Evolutionary conservation across 2,113 vertebrate species (phyloP), one percentile per base, ranked within the genome.

Genomic region (Bujurquina vittata): DNA sequence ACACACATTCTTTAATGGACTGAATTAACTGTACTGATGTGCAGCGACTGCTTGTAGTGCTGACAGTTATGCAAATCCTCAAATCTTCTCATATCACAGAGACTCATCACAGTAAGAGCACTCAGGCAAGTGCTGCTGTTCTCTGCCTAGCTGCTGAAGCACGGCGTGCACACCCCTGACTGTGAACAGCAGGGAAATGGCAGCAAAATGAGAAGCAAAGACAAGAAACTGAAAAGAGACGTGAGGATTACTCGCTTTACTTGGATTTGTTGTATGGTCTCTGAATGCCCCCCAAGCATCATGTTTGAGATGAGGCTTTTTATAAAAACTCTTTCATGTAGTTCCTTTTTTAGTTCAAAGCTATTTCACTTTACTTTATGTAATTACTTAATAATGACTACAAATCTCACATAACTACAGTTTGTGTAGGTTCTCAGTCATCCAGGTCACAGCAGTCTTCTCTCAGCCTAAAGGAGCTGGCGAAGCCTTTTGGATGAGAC

Each of bases 181-280:
- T 10, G 81, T 79, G 85, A 93, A 91, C 80, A 93, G 89, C 80
- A 90, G 37, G 23, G 86, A 81, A 12, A 89, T 31, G 56, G 60
- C 72, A 43, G 40, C 76, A 59, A 87, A 92, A 81, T 40, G 91
- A 0, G 69, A 81, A 56, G 76, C 79, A 37, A 89, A 91, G 75
- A 93, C 33, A 5, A 89, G 26, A 73, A 84, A 89, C 85, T 90
- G 80, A n/a, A 83, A 60, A 69, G 14, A 73, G 61, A 79, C 11
- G 49, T 20, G 60, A 56, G 26, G 15, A 26, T 1, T 69, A 5
- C 10, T 46, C 5, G 11, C 5, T 7, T 33, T 7, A 49, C 7
- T 7, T 56, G 1, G 60, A 54, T 67, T 12, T 0, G 14, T 56
- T 54, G 5, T 22, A 3, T 35, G 17, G 23, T 35, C 5, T 31